Evolutionary conservation across 2,888 invertebrate species (phyloP).

Genomic region (Aproaerema taeniolella): DNA sequence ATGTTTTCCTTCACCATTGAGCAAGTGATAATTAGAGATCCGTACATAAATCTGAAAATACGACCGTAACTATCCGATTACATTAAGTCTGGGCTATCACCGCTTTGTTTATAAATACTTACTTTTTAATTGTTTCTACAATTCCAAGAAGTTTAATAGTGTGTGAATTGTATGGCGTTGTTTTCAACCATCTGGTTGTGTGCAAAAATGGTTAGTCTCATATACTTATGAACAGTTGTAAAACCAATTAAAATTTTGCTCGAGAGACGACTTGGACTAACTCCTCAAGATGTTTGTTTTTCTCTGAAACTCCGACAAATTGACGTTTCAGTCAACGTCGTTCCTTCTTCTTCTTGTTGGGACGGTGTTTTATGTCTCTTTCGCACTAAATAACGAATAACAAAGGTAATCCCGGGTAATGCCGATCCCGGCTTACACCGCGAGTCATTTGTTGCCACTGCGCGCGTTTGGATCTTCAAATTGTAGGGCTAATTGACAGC

Average conservation of each 20-base stretch:
- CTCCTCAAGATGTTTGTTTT: constrained; percentile 41
- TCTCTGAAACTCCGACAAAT: constrained; percentile 45
- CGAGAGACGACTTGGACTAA: constrained; percentile 19
- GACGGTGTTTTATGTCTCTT: constrained; percentile 25
- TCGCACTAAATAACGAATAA: constrained; percentile 39
- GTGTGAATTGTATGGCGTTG: too few species aligned
- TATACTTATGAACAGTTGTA: too few species aligned
- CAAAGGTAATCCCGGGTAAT: constrained; percentile 45
- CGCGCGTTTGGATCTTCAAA: constrained; percentile 12
- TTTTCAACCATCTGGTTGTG: too few species aligned
- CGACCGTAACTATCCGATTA: too few species aligned
- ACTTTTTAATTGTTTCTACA: too few species aligned
- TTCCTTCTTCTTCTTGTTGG: constrained; percentile 25
- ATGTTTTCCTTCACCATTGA: too few species aligned
- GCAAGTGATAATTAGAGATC: too few species aligned
- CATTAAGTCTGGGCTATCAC: too few species aligned
- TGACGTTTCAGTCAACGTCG: constrained; percentile 37
- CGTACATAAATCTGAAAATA: too few species aligned
- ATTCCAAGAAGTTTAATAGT: too few species aligned
- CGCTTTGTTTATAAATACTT: too few species aligned
- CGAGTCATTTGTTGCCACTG: constrained; percentile 22
- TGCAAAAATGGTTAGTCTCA: too few species aligned
- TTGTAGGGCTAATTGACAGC: constrained; percentile 10
- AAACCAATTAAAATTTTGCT: constrained; percentile 1
- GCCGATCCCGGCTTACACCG: constrained; percentile 28